Conservation (phyloP, 2,888 invertebrate genomes). For the Diabrotica balteata region DNA sequence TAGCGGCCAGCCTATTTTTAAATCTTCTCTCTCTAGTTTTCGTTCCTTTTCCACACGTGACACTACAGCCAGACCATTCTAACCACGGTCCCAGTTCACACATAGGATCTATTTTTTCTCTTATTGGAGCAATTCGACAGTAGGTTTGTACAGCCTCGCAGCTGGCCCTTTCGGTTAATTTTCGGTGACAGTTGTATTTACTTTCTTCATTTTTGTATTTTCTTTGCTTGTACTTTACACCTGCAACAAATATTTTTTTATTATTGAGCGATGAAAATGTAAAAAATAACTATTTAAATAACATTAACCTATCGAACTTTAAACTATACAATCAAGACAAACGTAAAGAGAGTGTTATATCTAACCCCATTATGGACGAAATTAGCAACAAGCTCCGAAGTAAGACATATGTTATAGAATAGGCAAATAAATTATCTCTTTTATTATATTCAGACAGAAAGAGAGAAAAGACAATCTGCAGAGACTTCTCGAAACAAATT, state of each 20-base stretch:
- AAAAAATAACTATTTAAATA: too few relatives aligned
- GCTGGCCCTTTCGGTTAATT: conserved; percentile 64
- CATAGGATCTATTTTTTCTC: conserved; percentile 61
- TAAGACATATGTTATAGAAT: too few relatives aligned
- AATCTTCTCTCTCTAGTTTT: conserved; percentile 76
- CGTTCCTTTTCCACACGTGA: conserved; percentile 74
- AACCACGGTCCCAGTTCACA: conserved; percentile 80
- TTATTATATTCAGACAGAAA: too few relatives aligned
- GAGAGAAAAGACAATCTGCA: too few relatives aligned
- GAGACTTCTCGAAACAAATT: too few relatives aligned
- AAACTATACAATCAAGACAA: too few relatives aligned
- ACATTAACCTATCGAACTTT: too few relatives aligned
- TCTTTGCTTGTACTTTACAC: conserved; percentile 24
- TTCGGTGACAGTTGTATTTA: conserved; percentile 68
- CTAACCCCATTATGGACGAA: too few relatives aligned
- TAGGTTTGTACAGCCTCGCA: conserved; percentile 63
- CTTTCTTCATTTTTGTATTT: conserved; percentile 62
- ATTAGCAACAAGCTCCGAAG: too few relatives aligned
- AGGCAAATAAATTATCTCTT: too few relatives aligned
- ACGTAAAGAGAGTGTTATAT: too few relatives aligned
- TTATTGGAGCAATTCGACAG: conserved; percentile 50
- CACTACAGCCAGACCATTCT: conserved; percentile 80
- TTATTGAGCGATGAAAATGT: too few relatives aligned
- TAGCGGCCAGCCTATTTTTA: conserved; percentile 67
- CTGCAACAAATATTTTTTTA: neutral